Evolutionary conservation across 2,888 invertebrate species (phyloP).

Genomic region (Scotopteryx bipunctaria): DNA sequence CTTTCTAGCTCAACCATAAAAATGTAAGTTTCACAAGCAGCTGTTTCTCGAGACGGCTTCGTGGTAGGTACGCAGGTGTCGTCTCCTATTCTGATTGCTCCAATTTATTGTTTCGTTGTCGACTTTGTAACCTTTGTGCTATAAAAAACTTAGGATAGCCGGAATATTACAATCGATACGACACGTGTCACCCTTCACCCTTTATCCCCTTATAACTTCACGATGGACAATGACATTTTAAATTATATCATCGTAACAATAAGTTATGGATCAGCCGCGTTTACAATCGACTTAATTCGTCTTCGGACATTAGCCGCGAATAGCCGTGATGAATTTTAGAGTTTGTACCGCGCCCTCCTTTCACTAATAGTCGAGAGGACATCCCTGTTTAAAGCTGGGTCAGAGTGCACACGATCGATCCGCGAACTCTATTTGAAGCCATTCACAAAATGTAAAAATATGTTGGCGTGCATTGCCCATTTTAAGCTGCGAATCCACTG

Average conservation of each 20-base stretch:
- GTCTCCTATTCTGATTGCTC: constrained; percentile 15
- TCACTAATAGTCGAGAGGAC: constrained; percentile 62
- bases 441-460: constrained; percentile 16
- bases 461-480: too few relatives aligned
- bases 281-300: constrained; percentile 66
- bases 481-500: too few relatives aligned
- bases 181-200: constrained; percentile 75
- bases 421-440: constrained; percentile 20
- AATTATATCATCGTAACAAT: constrained; percentile 66
- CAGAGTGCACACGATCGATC: constrained; percentile 31
- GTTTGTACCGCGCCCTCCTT: constrained; percentile 62
- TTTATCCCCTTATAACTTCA: constrained; percentile 66
- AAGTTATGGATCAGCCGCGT: constrained; percentile 31
- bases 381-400: constrained; percentile 54
- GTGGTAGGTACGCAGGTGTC: constrained; percentile 24
- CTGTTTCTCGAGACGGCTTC: constrained; percentile 1
- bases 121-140: constrained; percentile 27
- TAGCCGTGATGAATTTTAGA: constrained; percentile 62
- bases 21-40: neutral
- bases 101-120: constrained; percentile 36
- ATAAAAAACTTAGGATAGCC: constrained; percentile 42
- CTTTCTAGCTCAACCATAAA: neutral
- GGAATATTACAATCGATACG: constrained; percentile 48
- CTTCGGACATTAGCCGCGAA: constrained; percentile 50
- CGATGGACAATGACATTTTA: constrained; percentile 71